Conservation (phyloP, 2,888 invertebrate genomes). For the Eilema griseolum region DNA sequence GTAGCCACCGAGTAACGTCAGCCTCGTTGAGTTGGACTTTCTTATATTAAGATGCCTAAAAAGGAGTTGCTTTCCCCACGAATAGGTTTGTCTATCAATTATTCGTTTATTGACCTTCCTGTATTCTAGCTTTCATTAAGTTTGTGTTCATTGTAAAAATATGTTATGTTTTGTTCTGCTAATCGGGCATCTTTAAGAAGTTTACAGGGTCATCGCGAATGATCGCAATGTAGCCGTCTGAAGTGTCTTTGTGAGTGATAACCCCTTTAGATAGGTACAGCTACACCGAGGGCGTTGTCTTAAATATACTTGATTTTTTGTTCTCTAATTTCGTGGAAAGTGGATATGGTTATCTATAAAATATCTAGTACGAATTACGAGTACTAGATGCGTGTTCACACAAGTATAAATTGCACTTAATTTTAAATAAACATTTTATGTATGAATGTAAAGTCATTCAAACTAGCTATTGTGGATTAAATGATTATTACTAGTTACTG, state of each 20-base stretch:
- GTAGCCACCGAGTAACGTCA: constrained; percentile 27
- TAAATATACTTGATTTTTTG: neutral
- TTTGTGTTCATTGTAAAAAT: neutral
- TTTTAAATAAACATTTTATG: no score
- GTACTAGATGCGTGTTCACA: no score
- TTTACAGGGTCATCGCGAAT: neutral
- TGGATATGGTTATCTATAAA: neutral
- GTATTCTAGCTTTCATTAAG: neutral
- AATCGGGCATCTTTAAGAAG: neutral
- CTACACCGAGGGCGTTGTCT: neutral
- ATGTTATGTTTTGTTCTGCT: neutral
- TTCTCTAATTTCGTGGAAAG: neutral
- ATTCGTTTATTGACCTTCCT: constrained; percentile 23
- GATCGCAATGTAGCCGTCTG: neutral
- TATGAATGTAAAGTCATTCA: no score
- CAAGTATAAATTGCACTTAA: no score
- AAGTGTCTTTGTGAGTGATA: neutral
- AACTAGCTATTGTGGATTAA: neutral
- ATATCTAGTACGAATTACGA: neutral
- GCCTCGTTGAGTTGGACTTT: constrained; percentile 8
- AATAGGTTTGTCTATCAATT: constrained; percentile 27
- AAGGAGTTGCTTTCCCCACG: constrained; percentile 31
- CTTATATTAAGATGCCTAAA: constrained; percentile 26
- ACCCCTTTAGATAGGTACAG: neutral
- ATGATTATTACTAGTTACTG: neutral